Evolutionary conservation across 2,113 vertebrate genomes (phyloP).

Genomic region (Ramphastos sulfuratus): DNA sequence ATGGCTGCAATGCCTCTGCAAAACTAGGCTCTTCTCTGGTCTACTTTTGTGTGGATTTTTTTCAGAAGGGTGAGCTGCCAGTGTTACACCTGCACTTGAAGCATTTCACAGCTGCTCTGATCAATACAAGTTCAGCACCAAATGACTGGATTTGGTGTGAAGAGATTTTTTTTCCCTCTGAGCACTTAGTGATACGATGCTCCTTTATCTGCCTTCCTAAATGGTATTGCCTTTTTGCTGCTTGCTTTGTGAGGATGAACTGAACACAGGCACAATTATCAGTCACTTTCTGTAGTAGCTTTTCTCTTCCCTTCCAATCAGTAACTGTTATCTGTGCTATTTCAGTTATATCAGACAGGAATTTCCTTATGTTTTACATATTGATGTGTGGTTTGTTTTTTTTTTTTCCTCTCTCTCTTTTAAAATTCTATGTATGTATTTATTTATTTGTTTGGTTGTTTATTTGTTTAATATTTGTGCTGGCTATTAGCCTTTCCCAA

Average conservation of each 20-base stretch:
- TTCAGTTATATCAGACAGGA: neutral
- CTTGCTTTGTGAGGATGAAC: neutral
- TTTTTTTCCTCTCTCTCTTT: too few species aligned
- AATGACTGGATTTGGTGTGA: neutral
- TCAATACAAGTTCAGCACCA: neutral
- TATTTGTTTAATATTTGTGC: neutral
- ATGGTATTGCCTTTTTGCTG: neutral
- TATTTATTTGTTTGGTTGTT: too few species aligned
- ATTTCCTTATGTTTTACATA: neutral
- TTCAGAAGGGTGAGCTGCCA: neutral
- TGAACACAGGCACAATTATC: neutral
- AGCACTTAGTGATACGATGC: neutral
- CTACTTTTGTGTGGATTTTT: fast-evolving
- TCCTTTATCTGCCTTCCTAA: neutral
- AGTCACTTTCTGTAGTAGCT: neutral
- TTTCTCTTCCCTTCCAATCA: neutral
- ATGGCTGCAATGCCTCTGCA: neutral
- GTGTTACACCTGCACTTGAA: neutral
- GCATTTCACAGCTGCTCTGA: neutral
- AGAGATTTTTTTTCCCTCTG: neutral
- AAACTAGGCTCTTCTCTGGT: neutral
- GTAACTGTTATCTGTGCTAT: neutral
- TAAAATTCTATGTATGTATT: too few species aligned
- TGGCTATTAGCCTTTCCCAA: neutral
- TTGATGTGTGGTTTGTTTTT: too few species aligned